These are phyloP conservation scores for Anolis sagrei DNA, from an alignment of 2,113 vertebrate genomes.

Conservation along the genomic window DNA sequence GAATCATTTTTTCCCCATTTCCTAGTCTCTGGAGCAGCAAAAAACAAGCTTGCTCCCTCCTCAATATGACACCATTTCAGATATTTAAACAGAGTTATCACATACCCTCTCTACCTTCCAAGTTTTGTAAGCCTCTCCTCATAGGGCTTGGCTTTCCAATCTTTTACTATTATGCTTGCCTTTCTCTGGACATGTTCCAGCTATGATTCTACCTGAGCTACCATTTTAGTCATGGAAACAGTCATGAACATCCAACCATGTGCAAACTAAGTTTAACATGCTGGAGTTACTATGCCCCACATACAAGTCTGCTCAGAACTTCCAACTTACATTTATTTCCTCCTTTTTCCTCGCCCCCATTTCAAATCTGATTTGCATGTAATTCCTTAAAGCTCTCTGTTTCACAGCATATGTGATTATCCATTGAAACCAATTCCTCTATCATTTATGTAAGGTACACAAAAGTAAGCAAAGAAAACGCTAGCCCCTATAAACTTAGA, in stretches of 20 bases:
- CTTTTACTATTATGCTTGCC: too few relatives aligned
- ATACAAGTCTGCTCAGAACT: background rate
- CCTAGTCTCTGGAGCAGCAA: too few relatives aligned
- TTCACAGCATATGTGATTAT: background rate
- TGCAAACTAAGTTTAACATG: background rate
- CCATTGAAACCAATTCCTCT: background rate
- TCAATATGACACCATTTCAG: too few relatives aligned
- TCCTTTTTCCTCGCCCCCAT: background rate
- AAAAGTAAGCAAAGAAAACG: background rate
- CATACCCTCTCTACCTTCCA: too few relatives aligned
- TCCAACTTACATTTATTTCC: background rate
- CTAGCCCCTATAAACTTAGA: background rate
- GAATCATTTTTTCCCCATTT: too few relatives aligned
- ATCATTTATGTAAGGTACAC: too few relatives aligned
- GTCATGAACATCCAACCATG: background rate
- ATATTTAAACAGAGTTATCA: too few relatives aligned
- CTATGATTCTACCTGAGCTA: background rate
- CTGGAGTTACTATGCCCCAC: too few relatives aligned
- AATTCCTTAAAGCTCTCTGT: background rate
- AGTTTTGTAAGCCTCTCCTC: too few relatives aligned
- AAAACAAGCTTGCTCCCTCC: too few relatives aligned
- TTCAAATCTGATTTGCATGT: background rate
- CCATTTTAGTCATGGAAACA: background rate
- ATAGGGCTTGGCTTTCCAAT: too few relatives aligned
- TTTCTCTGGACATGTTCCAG: too few relatives aligned